phyloP scores from a whole-genome alignment of 64 coral and sea anemone genomes.

The Platygyra sinensis region DNA sequence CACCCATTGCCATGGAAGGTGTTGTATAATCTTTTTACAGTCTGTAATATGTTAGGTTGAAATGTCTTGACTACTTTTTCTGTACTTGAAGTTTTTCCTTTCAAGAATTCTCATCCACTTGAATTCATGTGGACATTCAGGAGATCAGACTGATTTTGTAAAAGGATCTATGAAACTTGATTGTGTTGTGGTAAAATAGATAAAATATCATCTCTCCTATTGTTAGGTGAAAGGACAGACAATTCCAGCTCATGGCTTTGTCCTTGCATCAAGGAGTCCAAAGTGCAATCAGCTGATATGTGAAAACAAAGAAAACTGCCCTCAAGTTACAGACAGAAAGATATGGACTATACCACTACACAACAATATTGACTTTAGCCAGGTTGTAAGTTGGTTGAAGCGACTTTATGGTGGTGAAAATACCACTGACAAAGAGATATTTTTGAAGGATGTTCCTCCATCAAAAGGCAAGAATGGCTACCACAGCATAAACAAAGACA shows the following conservation, averaged over 20 bases:
- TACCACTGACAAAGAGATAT: not conserved
- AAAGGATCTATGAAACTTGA: too few relatives aligned
- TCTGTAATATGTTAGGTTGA: too few relatives aligned
- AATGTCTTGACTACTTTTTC: too few relatives aligned
- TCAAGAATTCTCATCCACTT: too few relatives aligned
- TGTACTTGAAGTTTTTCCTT: too few relatives aligned
- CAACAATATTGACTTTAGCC: constrained; percentile 8
- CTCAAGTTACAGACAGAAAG: not conserved
- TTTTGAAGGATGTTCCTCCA: not conserved
- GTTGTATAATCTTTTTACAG: too few relatives aligned
- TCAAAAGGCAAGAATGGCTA: constrained; percentile 28
- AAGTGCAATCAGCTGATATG: constrained; percentile 58
- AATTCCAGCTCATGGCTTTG: constrained; percentile 73
- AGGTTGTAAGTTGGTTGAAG: constrained; percentile 43
- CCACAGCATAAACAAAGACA: not conserved
- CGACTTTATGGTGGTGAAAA: constrained; percentile 36
- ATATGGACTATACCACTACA: constrained; percentile 33
- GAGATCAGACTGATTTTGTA: too few relatives aligned
- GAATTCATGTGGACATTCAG: too few relatives aligned
- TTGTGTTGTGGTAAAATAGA: too few relatives aligned
- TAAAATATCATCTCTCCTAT: too few relatives aligned
- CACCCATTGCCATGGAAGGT: too few relatives aligned
- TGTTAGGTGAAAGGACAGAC: constrained; percentile 43
- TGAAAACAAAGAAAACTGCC: constrained; percentile 49
- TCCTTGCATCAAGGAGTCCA: constrained; percentile 79